These are phyloP conservation scores for Dendrocincla fuliginosa DNA, from an alignment of 2,797 vertebrate genomes.

Conservation along the genomic window DNA sequence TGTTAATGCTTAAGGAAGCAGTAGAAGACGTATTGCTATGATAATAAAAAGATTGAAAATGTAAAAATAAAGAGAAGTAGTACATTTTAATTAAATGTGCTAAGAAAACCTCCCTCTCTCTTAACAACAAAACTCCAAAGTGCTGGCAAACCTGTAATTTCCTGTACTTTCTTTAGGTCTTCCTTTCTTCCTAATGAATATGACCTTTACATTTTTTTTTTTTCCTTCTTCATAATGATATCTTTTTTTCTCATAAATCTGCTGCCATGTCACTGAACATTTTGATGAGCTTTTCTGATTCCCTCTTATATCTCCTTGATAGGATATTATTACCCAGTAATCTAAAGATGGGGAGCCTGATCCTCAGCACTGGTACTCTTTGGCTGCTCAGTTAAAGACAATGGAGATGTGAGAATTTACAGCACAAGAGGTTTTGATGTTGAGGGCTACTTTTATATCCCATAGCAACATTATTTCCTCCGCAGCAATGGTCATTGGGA, in stretches of 20 bases:
- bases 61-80: conserved; percentile 21
- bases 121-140: conserved; percentile 1
- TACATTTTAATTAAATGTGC: conserved; percentile 31
- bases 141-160: background rate
- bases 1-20: conserved; percentile 69
- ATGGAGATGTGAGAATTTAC: background rate
- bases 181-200: conserved; percentile 35
- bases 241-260: conserved; percentile 61
- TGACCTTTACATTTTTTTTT: background rate
- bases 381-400: background rate
- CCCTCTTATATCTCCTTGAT: conserved; percentile 52
- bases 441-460: background rate
- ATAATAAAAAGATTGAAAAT: conserved; percentile 27
- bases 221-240: conserved; percentile 3
- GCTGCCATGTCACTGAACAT: conserved; percentile 42
- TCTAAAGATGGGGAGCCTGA: background rate
- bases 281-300: conserved; percentile 64
- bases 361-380: background rate
- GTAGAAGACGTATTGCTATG: background rate
- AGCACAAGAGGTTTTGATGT: background rate
- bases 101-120: background rate
- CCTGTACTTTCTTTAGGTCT: background rate
- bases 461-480: background rate
- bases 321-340: conserved; percentile 37
- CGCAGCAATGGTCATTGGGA: background rate